These are phyloP conservation scores for Bombus superbus DNA, from an alignment of 1,140 invertebrate genomes.

Conservation along the genomic window DNA sequence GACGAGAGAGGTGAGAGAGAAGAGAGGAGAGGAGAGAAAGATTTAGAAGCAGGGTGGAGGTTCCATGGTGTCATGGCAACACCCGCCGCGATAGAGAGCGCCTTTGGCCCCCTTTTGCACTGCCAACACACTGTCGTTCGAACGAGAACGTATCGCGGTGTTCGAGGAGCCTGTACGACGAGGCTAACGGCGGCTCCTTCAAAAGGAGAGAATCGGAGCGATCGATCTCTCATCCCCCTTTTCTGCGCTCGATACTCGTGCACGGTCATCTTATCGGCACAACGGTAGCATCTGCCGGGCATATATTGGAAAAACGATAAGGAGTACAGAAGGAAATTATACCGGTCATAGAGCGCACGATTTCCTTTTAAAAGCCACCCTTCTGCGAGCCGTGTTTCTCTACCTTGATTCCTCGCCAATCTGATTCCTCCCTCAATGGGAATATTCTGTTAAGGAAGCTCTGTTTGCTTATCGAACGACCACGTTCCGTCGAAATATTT, in stretches of 20 bases:
- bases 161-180: slow-evolving; percentile 62
- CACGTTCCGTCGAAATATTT: not conserved
- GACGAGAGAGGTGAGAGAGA: slow-evolving; percentile 17
- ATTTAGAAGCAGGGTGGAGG: slow-evolving; percentile 75
- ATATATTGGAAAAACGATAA: slow-evolving; percentile 62
- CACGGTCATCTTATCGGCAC: slow-evolving; percentile 54
- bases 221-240: slow-evolving; percentile 52
- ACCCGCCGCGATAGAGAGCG: slow-evolving; percentile 75
- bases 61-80: slow-evolving; percentile 81
- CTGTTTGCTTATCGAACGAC: not conserved
- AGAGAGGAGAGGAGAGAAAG: slow-evolving; percentile 64
- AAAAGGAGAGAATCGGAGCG: slow-evolving; percentile 67
- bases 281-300: slow-evolving; percentile 57
- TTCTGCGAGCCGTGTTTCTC: not conserved
- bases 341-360: slow-evolving; percentile 22
- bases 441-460: slow-evolving; percentile 18
- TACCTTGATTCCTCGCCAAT: slow-evolving; percentile 1
- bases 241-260: not conserved
- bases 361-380: slow-evolving; percentile 24
- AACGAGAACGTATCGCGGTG: slow-evolving; percentile 55
- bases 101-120: slow-evolving; percentile 70
- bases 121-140: slow-evolving; percentile 38
- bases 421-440: not conserved
- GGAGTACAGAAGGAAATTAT: slow-evolving; percentile 45
- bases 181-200: slow-evolving; percentile 73